Base-by-base conservation (phyloP, 2,888 invertebrate genomes). In the Diadegma fenestrale region DNA sequence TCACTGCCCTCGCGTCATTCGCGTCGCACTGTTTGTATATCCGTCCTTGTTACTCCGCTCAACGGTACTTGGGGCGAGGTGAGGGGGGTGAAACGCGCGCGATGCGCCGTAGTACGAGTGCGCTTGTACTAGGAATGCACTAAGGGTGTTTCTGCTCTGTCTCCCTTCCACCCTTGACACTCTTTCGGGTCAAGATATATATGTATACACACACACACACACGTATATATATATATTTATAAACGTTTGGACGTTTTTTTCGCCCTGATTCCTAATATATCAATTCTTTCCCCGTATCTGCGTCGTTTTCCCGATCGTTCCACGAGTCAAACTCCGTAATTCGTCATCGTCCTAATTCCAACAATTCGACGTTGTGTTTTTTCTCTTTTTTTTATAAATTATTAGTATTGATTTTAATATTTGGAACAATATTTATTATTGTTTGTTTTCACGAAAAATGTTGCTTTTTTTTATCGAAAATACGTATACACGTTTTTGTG, bases 1-100 rank as follows among this genome's bases (percentile, higher is more conserved):
- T 87, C 80, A 78, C 85, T 84, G 75, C 85, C 72, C 85, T 80
- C 84, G 72, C 69, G 66, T 41, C 76, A 79, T 75, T 82, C 88
- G 88, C 86, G 84, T 71, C 73, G 66, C 43, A n/a, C 77, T 78
- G 68, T 78, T 85, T 81, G 63, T 85, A 78, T 77, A 30, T 75
- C 78, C 63, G 43, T 85, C 81, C 68, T 81, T 78, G 63, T 81
- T 37, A 0, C 64, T 17, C 76, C 45, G 68, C 22, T 78, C 48
- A 68, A 61, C 61, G 61, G 61, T 41, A 64, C 78, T 75, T n/a
- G 19, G 61, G 30, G n/a, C 26, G 37, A 6, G 41, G 17, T 10
- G 41, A 58, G 17, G 75, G 33, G 54, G 58, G n/a, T n/a, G n/a
- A 37, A 58, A 63, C 48, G 80, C 80, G 72, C 80, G 73, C 80